phyloP scores from a whole-genome alignment of 2,797 vertebrate species.

The Amblyraja radiata region DNA sequence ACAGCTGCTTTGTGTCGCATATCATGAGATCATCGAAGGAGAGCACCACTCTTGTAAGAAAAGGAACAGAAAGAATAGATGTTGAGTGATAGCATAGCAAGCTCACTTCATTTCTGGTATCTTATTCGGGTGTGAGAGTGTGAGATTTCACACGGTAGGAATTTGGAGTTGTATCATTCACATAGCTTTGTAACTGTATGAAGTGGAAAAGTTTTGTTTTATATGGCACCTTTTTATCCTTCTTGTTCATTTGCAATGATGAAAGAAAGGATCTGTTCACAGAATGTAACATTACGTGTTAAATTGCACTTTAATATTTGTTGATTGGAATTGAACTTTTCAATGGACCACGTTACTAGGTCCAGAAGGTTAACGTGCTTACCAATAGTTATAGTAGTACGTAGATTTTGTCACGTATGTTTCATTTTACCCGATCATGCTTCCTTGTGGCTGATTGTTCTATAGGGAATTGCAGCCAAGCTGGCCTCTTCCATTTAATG shows the following conservation, averaged over 20 bases:
- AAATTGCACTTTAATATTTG: background rate
- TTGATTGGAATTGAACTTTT: conserved; percentile 7
- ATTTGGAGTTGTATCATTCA: conserved; percentile 62
- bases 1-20: conserved; percentile 86
- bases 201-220: conserved; percentile 50
- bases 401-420: background rate
- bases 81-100: conserved; percentile 40
- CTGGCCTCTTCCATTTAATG: too few species aligned
- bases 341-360: background rate
- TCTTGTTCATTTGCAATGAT: conserved; percentile 15
- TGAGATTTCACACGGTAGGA: conserved; percentile 75
- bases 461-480: too few species aligned
- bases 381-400: background rate
- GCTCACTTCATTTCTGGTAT: conserved; percentile 48
- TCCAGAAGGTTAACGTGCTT: background rate
- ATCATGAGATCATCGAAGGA: conserved; percentile 59
- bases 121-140: conserved; percentile 64
- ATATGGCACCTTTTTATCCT: conserved; percentile 39
- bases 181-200: conserved; percentile 58
- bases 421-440: background rate
- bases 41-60: conserved; percentile 46
- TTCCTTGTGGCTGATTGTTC: too few species aligned
- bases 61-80: conserved; percentile 52
- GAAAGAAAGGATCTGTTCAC: background rate
- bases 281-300: conserved; percentile 19